These are phyloP conservation scores for Onchidella celtica DNA, from an alignment of 2,888 invertebrate species.

Conservation along the genomic window DNA sequence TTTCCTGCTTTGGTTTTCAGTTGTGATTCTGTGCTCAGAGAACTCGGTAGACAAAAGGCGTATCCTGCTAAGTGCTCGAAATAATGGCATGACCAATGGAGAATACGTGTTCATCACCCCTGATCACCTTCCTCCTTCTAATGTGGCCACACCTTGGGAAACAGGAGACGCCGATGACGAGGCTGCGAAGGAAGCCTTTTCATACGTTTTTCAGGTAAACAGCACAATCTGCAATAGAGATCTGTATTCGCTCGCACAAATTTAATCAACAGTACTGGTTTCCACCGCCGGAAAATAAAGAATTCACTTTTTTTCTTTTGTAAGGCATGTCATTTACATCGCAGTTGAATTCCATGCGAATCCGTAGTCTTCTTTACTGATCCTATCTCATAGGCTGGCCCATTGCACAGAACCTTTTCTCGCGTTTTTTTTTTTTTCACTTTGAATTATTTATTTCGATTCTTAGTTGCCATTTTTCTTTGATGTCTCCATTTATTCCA, in stretches of 20 bases:
- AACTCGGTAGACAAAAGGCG: slow-evolving; percentile 56
- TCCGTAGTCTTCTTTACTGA: no score
- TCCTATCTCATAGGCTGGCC: no score
- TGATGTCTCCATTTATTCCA: no score
- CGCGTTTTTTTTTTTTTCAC: no score
- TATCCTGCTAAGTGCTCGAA: slow-evolving; percentile 59
- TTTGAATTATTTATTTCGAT: no score
- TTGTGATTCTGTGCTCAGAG: slow-evolving; percentile 66
- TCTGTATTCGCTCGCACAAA: background rate
- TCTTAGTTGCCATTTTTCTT: no score
- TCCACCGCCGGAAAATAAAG: no score
- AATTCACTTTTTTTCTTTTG: no score
- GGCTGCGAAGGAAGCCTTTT: slow-evolving; percentile 57
- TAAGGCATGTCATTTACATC: no score
- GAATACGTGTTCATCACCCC: slow-evolving; percentile 65
- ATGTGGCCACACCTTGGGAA: slow-evolving; percentile 65
- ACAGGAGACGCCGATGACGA: slow-evolving; percentile 52
- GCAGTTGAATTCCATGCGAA: no score
- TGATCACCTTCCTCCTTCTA: slow-evolving; percentile 64
- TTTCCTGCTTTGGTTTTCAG: slow-evolving; percentile 52
- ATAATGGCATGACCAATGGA: slow-evolving; percentile 65
- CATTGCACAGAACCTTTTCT: no score
- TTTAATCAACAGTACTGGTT: no score
- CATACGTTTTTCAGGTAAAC: slow-evolving; percentile 61
- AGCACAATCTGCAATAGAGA: background rate